These are phyloP conservation scores for Miniopterus natalensis DNA, from an alignment of 2,113 vertebrate species.

Conservation along the genomic window DNA sequence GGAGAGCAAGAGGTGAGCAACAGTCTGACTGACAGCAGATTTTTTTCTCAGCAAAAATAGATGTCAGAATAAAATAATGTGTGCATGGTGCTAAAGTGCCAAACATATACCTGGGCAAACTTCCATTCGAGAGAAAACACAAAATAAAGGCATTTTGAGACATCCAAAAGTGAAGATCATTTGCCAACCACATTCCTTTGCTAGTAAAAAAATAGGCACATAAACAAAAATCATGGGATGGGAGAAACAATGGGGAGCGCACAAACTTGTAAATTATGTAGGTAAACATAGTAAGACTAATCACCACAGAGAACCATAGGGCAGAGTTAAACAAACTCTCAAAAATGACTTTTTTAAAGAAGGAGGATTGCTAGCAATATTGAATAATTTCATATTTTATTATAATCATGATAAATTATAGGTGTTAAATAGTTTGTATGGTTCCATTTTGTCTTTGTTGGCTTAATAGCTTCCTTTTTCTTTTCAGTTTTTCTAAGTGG, in stretches of 20 bases:
- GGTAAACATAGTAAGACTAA: not conserved
- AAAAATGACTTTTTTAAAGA: not conserved
- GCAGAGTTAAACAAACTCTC: not conserved
- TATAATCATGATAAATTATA: not conserved
- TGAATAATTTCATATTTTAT: conserved; percentile 17
- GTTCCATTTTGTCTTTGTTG: not conserved
- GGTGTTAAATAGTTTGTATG: not conserved
- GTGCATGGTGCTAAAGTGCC: not conserved
- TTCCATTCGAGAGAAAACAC: not conserved
- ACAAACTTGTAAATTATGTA: not conserved
- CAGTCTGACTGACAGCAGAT: not conserved
- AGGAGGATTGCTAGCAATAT: not conserved
- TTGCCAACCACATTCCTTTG: not conserved
- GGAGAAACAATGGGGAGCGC: not conserved
- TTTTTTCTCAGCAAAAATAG: not conserved
- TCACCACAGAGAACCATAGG: not conserved
- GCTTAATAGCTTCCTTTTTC: not conserved
- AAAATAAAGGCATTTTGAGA: not conserved
- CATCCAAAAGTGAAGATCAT: not conserved
- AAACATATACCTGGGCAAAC: not conserved
- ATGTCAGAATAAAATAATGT: not conserved
- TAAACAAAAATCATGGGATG: not conserved
- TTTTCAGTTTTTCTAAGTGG: not conserved
- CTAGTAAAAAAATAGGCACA: not conserved
- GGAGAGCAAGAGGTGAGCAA: not conserved